These are phyloP conservation scores for Caenorhabditis sp. DNA, from an alignment of 2,888 invertebrate genomes.

Conservation along the genomic window DNA sequence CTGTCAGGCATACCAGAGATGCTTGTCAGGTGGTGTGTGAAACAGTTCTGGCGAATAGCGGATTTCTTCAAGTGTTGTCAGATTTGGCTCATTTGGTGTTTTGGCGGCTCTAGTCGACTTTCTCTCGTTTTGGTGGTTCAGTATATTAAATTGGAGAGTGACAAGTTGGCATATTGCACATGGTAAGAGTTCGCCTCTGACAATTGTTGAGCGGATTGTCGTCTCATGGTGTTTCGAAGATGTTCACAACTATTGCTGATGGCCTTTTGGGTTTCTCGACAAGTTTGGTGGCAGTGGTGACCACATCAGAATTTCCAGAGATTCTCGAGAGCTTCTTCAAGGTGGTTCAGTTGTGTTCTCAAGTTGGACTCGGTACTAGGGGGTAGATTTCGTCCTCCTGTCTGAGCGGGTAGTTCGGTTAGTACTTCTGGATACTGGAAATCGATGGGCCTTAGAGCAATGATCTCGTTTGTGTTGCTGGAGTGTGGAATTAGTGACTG, in stretches of 20 bases:
- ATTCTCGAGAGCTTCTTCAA: not conserved
- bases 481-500: not conserved
- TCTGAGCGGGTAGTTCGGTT: not conserved
- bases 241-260: not conserved
- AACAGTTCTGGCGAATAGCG: not conserved
- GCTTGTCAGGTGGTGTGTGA: not conserved
- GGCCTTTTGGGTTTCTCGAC: slow-evolving; percentile 16
- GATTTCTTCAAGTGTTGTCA: not conserved
- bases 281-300: not conserved
- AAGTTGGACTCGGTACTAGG: not conserved
- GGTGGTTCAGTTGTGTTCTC: not conserved
- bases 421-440: slow-evolving; percentile 1
- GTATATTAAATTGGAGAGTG: slow-evolving; percentile 7
- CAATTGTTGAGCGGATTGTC: not conserved
- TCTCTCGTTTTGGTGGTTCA: slow-evolving; percentile 6
- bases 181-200: not conserved
- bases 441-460: not conserved
- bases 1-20: not conserved
- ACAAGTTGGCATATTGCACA: slow-evolving; percentile 14
- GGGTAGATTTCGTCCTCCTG: not conserved
- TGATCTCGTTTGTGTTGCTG: not conserved
- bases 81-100: no score
- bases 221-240: not conserved
- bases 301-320: slow-evolving; percentile 17
- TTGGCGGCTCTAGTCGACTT: no score